Percentiles rank a stretch among this genome's conserved stretches.
phyloP scores from a whole-genome alignment of 1,140 invertebrate species.

The Cecropterus lyciades region DNA sequence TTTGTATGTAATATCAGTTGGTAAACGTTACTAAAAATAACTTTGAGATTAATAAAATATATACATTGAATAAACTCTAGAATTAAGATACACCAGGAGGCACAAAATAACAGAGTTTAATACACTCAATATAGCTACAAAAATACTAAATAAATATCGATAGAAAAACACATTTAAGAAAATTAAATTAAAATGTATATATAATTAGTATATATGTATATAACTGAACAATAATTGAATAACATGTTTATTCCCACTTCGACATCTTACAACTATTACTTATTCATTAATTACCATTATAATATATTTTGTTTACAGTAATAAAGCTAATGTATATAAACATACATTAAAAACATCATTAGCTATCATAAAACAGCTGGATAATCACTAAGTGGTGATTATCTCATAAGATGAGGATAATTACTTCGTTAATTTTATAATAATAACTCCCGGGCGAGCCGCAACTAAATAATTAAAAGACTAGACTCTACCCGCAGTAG shows the following conservation, averaged over 20 bases:
- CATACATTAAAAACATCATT: slow-evolving; percentile 10
- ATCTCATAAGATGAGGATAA: slow-evolving; percentile 9
- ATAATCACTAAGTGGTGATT: slow-evolving; percentile 14
- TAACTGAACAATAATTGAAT: no score
- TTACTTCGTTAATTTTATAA: slow-evolving; percentile 17
- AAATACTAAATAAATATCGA: no score
- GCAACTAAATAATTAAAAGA: slow-evolving; percentile 13
- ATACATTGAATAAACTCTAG: no score
- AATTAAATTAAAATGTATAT: no score
- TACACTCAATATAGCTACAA: no score
- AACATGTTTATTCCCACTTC: background rate
- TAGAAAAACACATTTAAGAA: no score
- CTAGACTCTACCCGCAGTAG: slow-evolving; percentile 45
- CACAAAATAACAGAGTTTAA: no score
- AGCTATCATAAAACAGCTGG: slow-evolving; percentile 21
- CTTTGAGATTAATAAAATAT: no score
- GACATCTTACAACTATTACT: background rate
- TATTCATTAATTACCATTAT: background rate
- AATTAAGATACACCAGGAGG: no score
- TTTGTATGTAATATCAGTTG: no score
- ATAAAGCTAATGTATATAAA: slow-evolving; percentile 22
- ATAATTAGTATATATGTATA: no score
- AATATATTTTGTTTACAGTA: slow-evolving; percentile 9
- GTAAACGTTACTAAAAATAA: no score
- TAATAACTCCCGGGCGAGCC: slow-evolving; percentile 1